Evolutionary conservation across 2,113 vertebrate genomes (phyloP), one percentile per base, ranked within the genome.

Genomic region (Sinocyclocheilus anshuiensis): DNA sequence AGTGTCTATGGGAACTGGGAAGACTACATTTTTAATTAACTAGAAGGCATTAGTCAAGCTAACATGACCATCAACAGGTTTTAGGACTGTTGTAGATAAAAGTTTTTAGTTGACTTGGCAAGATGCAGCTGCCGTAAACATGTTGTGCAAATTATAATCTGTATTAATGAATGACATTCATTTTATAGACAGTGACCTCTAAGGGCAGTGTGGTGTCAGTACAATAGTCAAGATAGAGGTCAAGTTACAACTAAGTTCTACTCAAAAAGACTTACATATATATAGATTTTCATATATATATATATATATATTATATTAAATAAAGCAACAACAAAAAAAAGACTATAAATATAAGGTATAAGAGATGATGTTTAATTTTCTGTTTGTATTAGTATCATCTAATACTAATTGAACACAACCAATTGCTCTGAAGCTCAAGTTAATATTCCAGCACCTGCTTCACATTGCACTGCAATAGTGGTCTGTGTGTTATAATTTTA

Each of bases 121-220:
- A n/a, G 15, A 81, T 26, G 59, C 1, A 48, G n/a, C 20, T 48
- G 59, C 11, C 33, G 63, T 63, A 12, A 63, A 13, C 2, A 4
- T 16, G 77, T 57, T 11, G 12, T 79, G 29, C 61, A 61, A 29
- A 77, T n/a, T 42, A 48, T 18, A 18, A 79, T 59, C 2, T 59
- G 5, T 39, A 45, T 65, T 65, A 6, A 20, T 39, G 26, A 85
- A 20, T 7, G 26, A 4, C 39, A 16, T 8, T 42, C 2, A 53
- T 55, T 16, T 63, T 65, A 29, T 10, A 39, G 9, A 83, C 59
- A 71, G 61, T 45, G 81, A 76, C 86, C 76, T 78, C 86, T 83
- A 87, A 42, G 36, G 86, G 86, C 33, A 78, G 18, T 45, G 9
- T 1, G 22, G 26, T 57, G 50, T 26, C 22, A 83, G 36, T 84